phyloP scores from a whole-genome alignment of 1,140 invertebrate genomes.

The Acromyrmex charruanus region DNA sequence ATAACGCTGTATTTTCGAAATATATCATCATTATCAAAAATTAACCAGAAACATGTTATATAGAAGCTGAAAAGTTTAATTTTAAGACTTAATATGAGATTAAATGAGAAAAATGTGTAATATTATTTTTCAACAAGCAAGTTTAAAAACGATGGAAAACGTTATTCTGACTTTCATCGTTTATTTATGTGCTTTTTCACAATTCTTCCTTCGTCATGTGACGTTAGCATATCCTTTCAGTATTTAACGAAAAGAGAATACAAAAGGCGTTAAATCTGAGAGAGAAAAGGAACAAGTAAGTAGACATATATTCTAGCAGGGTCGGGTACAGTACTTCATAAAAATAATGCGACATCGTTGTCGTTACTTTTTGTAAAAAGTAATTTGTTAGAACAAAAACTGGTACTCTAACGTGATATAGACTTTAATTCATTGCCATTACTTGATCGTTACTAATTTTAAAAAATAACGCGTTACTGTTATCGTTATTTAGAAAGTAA shows the following conservation, averaged over 20 bases:
- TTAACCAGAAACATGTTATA: neutral
- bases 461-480: too few relatives aligned
- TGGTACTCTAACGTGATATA: too few relatives aligned
- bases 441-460: too few relatives aligned
- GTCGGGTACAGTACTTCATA: too few relatives aligned
- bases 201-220: too few relatives aligned
- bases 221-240: neutral
- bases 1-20: neutral
- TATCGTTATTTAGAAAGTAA: too few relatives aligned
- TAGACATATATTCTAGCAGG: too few relatives aligned
- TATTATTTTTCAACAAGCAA: neutral
- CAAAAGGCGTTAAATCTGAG: constrained; percentile 4
- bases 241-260: neutral
- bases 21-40: neutral
- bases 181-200: neutral
- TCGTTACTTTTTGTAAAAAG: too few relatives aligned
- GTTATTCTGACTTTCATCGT: neutral
- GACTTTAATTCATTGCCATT: too few relatives aligned
- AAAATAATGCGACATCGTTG: too few relatives aligned
- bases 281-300: neutral
- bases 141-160: neutral
- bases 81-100: neutral
- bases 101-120: neutral
- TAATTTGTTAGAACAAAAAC: too few relatives aligned
- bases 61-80: too few relatives aligned